phyloP scores from a whole-genome alignment of 2,797 vertebrate species.

The Rhodeus uyekii region DNA sequence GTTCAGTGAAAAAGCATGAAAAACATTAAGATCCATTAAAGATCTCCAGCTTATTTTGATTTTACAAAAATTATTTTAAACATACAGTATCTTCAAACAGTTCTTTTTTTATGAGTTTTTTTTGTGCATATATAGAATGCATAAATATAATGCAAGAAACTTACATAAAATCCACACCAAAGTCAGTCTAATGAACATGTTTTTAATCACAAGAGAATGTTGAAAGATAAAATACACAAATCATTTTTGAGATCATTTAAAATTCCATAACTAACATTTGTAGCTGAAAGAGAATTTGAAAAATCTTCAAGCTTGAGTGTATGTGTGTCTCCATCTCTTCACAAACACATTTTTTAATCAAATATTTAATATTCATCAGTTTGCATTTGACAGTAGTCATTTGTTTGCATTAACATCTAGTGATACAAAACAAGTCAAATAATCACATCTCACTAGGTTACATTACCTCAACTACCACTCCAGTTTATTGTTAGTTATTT shows the following conservation, averaged over 20 bases:
- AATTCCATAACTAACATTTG: not conserved
- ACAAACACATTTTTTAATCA: not conserved
- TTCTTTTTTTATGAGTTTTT: not conserved
- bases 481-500: not conserved
- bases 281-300: not conserved
- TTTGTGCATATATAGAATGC: not conserved
- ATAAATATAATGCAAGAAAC: not conserved
- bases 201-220: not conserved
- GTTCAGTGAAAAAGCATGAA: no score
- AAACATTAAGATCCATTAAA: not conserved
- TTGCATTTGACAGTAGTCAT: not conserved
- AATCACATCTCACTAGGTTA: not conserved
- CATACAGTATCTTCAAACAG: no score
- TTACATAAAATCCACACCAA: not conserved
- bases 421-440: no score
- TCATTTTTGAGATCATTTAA: not conserved
- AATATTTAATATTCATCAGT: not conserved
- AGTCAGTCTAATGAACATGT: no score
- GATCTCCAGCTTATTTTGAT: not conserved
- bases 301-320: not conserved
- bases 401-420: not conserved
- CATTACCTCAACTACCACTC: not conserved
- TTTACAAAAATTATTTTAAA: no score
- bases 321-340: not conserved
- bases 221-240: not conserved